Base-by-base conservation (phyloP, 1,140 invertebrate genomes). In the Drosophila sp. region DNA sequence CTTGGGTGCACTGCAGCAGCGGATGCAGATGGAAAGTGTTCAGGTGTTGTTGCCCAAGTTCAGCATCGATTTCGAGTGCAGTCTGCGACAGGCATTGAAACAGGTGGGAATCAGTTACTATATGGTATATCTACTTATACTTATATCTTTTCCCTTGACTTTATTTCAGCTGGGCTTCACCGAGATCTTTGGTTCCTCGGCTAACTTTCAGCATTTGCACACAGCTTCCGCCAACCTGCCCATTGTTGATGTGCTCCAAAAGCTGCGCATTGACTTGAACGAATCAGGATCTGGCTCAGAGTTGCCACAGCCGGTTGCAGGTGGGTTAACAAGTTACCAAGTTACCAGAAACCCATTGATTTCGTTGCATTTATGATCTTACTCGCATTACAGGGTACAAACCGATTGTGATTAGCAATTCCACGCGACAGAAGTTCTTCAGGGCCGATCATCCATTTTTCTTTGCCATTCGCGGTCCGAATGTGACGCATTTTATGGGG, bases 31-130 rank as follows among this genome's bases (percentile, higher is more conserved):
- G 58, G 82, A 80, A 29, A 92, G 93, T 54, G 92, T 95, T 2
- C 82, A 92, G 50, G 90, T 96, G 4, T 70, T 90, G 46, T 72
- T 97, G 59, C 96, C 96, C 0, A 95, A 94, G 87, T 96, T 97
- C 78, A 95, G 94, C 80, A 92, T 96, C 41, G 95, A 96, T 91
- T 92, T 93, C 51, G 90, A 91, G 36, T 91, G 86, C 56, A 86
- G 82, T 48, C 50, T 91, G 54, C 75, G 80, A 11, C 72, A 77
- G 38, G 65, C 74, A 0, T 36, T 91, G 4, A 83, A 90, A 45
- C 75, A 91, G 86, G 90, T 87, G 40, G 51, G 73, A 0, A 29
- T 29, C 1, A 21, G 21, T 2, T 21, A 29, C 1, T 2, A 29
- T 29, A 29, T 2, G 27, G 4, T 21, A 21, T 2, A 29, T 29